These are phyloP conservation scores for Rhineura floridana DNA, from an alignment of 2,113 vertebrate genomes.

Conservation along the genomic window DNA sequence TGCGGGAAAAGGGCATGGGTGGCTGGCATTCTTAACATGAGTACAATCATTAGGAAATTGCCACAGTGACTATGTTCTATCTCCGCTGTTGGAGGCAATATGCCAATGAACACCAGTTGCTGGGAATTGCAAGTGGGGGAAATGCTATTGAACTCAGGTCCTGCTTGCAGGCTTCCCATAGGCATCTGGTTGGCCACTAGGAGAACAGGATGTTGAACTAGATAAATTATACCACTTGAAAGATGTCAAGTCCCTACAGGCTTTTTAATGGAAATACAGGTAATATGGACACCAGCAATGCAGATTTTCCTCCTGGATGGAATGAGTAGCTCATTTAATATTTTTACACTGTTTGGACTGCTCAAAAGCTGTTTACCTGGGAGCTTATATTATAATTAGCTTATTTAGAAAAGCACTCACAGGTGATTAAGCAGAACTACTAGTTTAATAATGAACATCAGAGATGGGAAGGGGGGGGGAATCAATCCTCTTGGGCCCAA, in stretches of 20 bases:
- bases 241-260: slow-evolving; percentile 24
- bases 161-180: no score
- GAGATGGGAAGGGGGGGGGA: rapidly evolving
- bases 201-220: no score
- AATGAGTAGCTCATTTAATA: slow-evolving; percentile 49
- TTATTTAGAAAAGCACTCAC: slow-evolving; percentile 45
- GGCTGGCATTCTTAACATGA: no score
- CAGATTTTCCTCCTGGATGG: slow-evolving; percentile 34
- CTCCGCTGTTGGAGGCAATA: no score
- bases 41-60: no score
- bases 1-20: no score
- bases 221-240: slow-evolving; percentile 20
- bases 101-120: no score
- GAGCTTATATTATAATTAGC: slow-evolving; percentile 55
- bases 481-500: not conserved
- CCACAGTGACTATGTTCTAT: no score
- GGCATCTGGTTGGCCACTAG: no score
- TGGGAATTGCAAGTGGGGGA: no score
- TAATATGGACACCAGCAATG: slow-evolving; percentile 30
- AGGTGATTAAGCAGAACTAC: slow-evolving; percentile 41
- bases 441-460: slow-evolving; percentile 31
- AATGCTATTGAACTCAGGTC: no score
- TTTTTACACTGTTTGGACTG: slow-evolving; percentile 49
- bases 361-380: slow-evolving; percentile 54
- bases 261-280: slow-evolving; percentile 7